Conservation (phyloP, 1,140 invertebrate species). For the Achroia grisella region DNA sequence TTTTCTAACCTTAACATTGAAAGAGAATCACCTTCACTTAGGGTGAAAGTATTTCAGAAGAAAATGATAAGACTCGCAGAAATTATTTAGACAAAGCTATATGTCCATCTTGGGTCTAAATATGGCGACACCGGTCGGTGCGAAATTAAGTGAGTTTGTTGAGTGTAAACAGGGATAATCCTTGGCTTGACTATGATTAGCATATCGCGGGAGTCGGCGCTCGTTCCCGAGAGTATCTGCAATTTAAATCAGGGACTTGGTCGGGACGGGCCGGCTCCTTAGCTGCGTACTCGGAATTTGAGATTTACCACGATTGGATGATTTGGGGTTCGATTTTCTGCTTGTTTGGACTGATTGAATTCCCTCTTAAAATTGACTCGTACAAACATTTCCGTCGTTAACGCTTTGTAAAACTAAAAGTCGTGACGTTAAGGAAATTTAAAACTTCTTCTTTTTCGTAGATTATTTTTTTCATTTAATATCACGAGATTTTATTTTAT, state of each 20-base stretch:
- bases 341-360: constrained; percentile 63
- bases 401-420: too few species aligned
- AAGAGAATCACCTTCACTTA: too few species aligned
- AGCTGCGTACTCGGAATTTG: constrained; percentile 60
- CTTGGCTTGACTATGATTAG: constrained; percentile 71
- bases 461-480: too few species aligned
- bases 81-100: too few species aligned
- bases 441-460: too few species aligned
- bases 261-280: constrained; percentile 55
- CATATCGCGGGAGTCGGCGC: constrained; percentile 65
- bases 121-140: constrained; percentile 57
- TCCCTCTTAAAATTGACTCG: constrained; percentile 37
- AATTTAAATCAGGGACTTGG: constrained; percentile 68
- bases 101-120: constrained; percentile 25
- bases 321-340: constrained; percentile 67
- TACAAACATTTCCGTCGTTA: constrained; percentile 11
- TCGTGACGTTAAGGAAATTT: too few species aligned
- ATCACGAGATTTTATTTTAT: too few species aligned
- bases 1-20: too few species aligned
- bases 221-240: constrained; percentile 57
- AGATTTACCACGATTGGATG: constrained; percentile 66
- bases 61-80: too few species aligned
- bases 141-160: constrained; percentile 72
- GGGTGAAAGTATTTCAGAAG: too few species aligned
- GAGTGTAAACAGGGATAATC: constrained; percentile 73